phyloP scores from a whole-genome alignment of 2,113 vertebrate species.

The Odocoileus hemionus region DNA sequence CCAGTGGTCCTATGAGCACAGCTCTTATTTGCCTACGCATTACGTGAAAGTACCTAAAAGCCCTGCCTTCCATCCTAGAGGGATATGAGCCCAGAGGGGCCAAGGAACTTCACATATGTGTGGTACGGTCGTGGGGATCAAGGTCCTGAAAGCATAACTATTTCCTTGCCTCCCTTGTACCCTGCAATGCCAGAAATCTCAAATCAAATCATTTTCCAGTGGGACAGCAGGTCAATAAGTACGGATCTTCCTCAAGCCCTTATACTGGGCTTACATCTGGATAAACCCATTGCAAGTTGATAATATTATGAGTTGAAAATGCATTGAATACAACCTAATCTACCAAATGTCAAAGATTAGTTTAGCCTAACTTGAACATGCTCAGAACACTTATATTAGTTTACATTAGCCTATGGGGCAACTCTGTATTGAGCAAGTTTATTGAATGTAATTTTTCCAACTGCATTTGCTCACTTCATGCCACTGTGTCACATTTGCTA shows the following conservation, averaged over 20 bases:
- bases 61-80: background rate
- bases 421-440: background rate
- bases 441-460: background rate
- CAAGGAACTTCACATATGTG: background rate
- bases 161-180: background rate
- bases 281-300: background rate
- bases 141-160: background rate
- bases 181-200: background rate
- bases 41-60: background rate
- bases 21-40: accelerated
- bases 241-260: background rate
- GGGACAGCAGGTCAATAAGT: background rate
- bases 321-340: background rate
- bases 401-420: background rate
- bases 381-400: background rate
- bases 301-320: background rate
- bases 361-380: background rate
- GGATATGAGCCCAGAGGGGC: background rate
- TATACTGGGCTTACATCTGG: background rate
- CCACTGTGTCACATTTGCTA: background rate
- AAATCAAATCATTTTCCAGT: background rate
- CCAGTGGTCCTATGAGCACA: accelerated
- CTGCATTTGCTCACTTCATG: background rate
- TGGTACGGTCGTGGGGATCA: background rate
- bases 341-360: background rate